Evolutionary conservation across 2,113 vertebrate species (phyloP).

Genomic region (Gopherus evgoodei): DNA sequence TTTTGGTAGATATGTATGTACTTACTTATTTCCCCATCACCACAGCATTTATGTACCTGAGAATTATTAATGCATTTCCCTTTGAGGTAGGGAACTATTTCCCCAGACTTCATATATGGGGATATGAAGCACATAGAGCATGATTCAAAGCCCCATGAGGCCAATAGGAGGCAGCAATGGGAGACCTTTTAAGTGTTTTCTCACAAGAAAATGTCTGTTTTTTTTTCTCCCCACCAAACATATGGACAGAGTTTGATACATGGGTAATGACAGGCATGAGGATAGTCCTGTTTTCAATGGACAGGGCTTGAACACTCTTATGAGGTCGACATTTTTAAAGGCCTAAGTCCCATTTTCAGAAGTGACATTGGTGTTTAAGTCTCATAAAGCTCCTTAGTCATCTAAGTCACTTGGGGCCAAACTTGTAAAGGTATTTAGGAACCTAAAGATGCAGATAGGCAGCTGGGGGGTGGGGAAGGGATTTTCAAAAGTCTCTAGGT

Average conservation of each 20-base stretch:
- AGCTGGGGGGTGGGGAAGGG: neutral
- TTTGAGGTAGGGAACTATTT: neutral
- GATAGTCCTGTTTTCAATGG: neutral
- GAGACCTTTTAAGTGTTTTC: too few relatives aligned
- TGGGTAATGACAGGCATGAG: neutral
- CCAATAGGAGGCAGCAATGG: neutral
- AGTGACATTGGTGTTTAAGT: neutral
- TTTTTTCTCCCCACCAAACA: too few relatives aligned
- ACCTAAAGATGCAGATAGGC: neutral
- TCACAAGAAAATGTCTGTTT: too few relatives aligned
- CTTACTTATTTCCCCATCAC: neutral
- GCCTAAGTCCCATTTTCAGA: neutral
- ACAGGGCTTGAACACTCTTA: neutral
- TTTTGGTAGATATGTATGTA: neutral
- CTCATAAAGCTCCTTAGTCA: neutral
- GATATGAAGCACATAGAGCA: neutral
- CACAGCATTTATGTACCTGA: neutral
- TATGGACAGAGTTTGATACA: too few relatives aligned
- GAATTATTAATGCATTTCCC: neutral
- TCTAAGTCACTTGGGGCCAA: neutral
- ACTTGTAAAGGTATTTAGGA: neutral
- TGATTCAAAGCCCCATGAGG: neutral
- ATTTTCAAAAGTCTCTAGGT: neutral
- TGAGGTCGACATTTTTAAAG: neutral
- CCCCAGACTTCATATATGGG: accelerated